Base-by-base conservation (phyloP, 2,888 invertebrate genomes). In the Drosophila crucigera region DNA sequence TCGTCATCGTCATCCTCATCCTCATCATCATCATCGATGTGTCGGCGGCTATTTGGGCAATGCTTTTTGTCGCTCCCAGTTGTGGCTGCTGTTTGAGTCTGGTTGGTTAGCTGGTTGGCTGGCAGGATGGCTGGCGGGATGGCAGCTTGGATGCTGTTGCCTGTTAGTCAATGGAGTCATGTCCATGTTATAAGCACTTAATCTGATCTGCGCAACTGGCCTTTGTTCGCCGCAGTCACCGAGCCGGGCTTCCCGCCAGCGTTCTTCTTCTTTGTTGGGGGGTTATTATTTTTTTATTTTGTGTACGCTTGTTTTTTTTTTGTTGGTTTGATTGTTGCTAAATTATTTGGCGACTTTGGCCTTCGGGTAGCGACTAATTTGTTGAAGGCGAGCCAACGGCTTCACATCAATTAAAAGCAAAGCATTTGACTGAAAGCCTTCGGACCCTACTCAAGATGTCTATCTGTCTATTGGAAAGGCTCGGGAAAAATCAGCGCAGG, bases 361-460 rank as follows among this genome's bases (percentile, higher is more conserved):
- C 59, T 71, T 75, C 55, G 47, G 41, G 37, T 10, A 67, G 61
- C 78, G 58, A 88, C 90, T 90, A 85, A 83, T 83, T 84, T 84
- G 76, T 80, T 79, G 63, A 64, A 72, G 72, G 76, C 41, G 39
- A 78, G 68, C 71, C 61, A 28, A 55, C 39, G 55, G 49, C 53
- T 73, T 68, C 52, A 69, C 74, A 88, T 85, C 90, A 90, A 85
- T 85, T 85, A 85, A 88, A 88, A 74, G 70, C 58, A 66, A 39
- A 56, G 58, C 70, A 77, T 81, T 85, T 91, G 91, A 91, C 78
- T 83, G 86, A 91, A 92, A 83, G 87, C 89, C 84, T 86, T 92
- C 92, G 88, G 76, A 91, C 91, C 91, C 92, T 85, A 80, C 84
- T 91, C 91, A 92, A 92, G 92, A 91, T 91, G 68, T 73, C 76